A percentile compares a stretch with the other conserved stretches of the same genome.
These are phyloP conservation scores for Ceratoteleas bidentatus DNA, from an alignment of 1,140 invertebrate species.

Conservation along the genomic window DNA sequence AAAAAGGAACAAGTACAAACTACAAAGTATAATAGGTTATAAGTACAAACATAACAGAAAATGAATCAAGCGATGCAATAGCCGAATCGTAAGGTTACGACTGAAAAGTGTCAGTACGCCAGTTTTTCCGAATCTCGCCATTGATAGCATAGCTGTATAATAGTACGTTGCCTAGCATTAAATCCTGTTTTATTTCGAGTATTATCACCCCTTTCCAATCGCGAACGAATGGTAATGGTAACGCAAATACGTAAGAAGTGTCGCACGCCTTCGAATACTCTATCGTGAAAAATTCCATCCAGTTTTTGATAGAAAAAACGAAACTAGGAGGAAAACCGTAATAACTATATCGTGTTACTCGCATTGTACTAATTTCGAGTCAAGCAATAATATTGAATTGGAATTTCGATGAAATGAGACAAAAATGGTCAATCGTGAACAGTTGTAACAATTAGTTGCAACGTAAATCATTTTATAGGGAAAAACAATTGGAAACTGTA, in stretches of 20 bases:
- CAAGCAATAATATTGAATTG: slow-evolving; percentile 24
- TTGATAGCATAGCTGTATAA: slow-evolving; percentile 22
- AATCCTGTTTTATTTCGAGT: slow-evolving; percentile 21
- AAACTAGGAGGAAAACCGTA: not conserved
- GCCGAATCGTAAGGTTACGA: slow-evolving; percentile 59
- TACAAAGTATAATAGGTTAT: no score
- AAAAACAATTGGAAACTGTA: not conserved
- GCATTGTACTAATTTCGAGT: slow-evolving; percentile 54
- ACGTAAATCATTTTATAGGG: no score
- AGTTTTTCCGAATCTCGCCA: slow-evolving; percentile 35
- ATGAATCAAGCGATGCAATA: slow-evolving; percentile 77
- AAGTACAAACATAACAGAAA: slow-evolving; percentile 63
- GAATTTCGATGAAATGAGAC: no score
- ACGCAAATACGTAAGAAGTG: slow-evolving; percentile 51
- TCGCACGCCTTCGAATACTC: slow-evolving; percentile 51
- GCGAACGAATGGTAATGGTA: slow-evolving; percentile 6
- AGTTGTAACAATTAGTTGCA: no score
- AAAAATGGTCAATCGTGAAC: no score
- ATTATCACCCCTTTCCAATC: slow-evolving; percentile 8
- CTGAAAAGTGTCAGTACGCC: slow-evolving; percentile 45
- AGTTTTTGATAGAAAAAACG: slow-evolving; percentile 12
- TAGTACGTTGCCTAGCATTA: slow-evolving; percentile 25
- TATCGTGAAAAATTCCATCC: slow-evolving; percentile 39
- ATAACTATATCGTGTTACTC: slow-evolving; percentile 51
- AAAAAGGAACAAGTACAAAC: no score